Evolutionary conservation across 92 coral and sea anemone species (phyloP), one percentile per base, ranked within the genome.

Genomic region (Paramuricea clavata): DNA sequence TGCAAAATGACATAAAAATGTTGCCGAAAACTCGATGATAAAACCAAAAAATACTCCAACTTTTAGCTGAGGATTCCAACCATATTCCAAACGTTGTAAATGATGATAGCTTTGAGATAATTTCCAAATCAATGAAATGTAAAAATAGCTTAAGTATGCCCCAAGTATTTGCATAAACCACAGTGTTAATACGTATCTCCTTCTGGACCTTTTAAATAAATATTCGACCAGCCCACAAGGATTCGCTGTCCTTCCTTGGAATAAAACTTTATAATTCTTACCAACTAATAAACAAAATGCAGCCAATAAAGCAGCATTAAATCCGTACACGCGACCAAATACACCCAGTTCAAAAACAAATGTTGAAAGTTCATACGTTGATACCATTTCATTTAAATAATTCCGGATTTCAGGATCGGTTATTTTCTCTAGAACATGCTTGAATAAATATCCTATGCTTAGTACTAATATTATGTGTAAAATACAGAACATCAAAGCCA

Each of bases 181-280:
- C n/a, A 70, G 4, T 8, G 1, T 7, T 8, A 70, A 1, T 21
- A 35, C n/a, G 5, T 70, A 23, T 30, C 77, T 39, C 39, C 2
- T 28, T 36, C 41, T 32, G 23, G 93, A 86, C 12, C 73, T 86
- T 67, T 82, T 71, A 3, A 86, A 84, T 26, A 92, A 42, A 32
- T 90, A 90, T 85, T 95, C 95, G 34, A 92, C 87, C 26, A 94
- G 87, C 22, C 91, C 95, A 61, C 98, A 95, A 0, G 97, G 98
- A 85, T 95, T 95, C 16, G 95, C 93, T 26, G 90, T 54, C 1
- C 91, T 85, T 15, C 97, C 95, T 43, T 92, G 94, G 21, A 95
- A 83, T 73, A 95, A 86, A 22, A 70, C 92, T 60, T 83, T 91
- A n/a, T 89, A 69, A 52, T 94, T 92, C 70, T 95, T 95, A 19